These are phyloP conservation scores for Etia nguti DNA, from an alignment of 2,113 vertebrate genomes.

Conservation along the genomic window DNA sequence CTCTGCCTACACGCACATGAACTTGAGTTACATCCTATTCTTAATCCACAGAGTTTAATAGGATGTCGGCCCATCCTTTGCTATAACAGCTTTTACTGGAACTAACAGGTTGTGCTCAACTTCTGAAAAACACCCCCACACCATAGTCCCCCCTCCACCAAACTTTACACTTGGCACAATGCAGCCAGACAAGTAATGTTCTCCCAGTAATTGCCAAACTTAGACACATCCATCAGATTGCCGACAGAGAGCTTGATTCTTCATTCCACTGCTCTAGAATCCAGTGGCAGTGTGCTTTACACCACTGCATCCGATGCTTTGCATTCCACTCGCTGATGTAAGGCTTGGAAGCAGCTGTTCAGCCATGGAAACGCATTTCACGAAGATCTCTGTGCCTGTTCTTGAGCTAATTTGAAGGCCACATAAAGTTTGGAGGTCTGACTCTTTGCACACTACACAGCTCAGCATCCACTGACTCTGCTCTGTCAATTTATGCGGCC, in stretches of 20 bases:
- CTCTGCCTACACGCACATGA: not conserved
- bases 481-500: fast-evolving
- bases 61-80: not conserved
- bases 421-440: not conserved
- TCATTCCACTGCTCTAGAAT: not conserved
- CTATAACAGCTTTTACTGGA: not conserved
- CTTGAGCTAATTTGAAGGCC: not conserved
- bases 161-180: not conserved
- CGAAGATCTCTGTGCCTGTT: not conserved
- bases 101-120: not conserved
- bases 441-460: not conserved
- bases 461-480: not conserved
- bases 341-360: not conserved
- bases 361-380: not conserved
- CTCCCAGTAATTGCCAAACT: not conserved
- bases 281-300: not conserved
- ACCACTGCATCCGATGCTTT: not conserved
- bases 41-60: fast-evolving
- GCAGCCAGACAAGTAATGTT: not conserved
- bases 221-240: not conserved
- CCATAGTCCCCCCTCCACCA: not conserved
- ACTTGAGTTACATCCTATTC: not conserved
- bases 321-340: not conserved
- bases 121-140: not conserved
- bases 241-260: not conserved